Percentiles rank a stretch among this genome's conserved stretches.
Evolutionary conservation across 1,140 invertebrate species (phyloP).

Genomic region (Rhizoglyphus robini): DNA sequence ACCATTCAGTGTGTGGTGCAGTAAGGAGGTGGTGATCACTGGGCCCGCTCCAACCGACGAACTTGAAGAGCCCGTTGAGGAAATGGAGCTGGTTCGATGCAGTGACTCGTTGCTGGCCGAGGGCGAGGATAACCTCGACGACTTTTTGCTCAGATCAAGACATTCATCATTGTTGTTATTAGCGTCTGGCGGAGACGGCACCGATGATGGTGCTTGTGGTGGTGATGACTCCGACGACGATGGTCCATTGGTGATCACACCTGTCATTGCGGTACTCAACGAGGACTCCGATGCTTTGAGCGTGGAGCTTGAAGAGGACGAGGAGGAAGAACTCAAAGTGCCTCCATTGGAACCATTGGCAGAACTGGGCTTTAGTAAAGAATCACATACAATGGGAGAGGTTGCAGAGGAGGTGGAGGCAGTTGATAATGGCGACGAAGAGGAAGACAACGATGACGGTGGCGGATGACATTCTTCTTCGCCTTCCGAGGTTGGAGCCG

Average conservation of each 20-base stretch:
- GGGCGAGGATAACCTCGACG: background rate
- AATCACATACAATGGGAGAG: background rate
- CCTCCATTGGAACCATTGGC: background rate
- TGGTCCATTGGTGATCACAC: too few relatives aligned
- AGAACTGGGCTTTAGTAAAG: background rate
- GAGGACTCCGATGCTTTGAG: background rate
- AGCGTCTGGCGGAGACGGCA: constrained; percentile 8
- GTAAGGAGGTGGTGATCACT: background rate
- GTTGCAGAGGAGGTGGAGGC: background rate
- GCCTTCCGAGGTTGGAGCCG: constrained; percentile 12
- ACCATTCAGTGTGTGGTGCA: constrained; percentile 11
- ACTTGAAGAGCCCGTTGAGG: background rate
- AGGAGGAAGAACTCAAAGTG: background rate
- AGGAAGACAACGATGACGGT: background rate
- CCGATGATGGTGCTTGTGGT: constrained; percentile 19
- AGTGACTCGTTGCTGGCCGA: background rate
- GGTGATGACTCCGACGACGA: background rate
- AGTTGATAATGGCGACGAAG: background rate
- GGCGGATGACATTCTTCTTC: constrained; percentile 10
- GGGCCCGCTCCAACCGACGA: background rate
- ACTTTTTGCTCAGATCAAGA: background rate
- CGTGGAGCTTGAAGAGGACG: background rate
- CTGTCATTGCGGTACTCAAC: too few relatives aligned
- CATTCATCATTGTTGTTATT: background rate
- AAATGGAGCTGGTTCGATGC: background rate